Evolutionary conservation across 2,113 vertebrate species (phyloP).

Genomic region (Bubo bubo): DNA sequence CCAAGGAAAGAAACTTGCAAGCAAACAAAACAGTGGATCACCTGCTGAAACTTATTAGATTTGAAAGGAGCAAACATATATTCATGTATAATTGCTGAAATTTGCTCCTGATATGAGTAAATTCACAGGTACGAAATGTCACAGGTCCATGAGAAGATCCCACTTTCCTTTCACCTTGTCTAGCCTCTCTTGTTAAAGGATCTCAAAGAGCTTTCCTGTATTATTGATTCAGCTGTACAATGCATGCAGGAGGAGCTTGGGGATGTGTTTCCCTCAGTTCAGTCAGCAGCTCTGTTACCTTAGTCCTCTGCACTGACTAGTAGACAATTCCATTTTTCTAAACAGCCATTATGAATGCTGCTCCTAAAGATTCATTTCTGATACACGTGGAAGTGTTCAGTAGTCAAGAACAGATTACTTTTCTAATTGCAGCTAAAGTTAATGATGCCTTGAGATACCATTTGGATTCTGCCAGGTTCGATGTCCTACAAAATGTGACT

Average conservation of each 20-base stretch:
- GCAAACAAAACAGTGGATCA: background rate
- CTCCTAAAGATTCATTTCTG: background rate
- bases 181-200: background rate
- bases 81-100: background rate
- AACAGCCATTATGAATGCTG: background rate
- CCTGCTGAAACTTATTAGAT: background rate
- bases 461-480: background rate
- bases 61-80: background rate
- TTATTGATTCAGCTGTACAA: background rate
- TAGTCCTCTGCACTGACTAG: background rate
- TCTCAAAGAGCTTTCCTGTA: background rate
- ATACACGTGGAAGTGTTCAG: background rate
- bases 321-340: background rate
- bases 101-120: background rate
- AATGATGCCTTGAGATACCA: background rate
- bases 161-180: background rate
- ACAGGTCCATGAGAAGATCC: background rate
- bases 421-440: background rate
- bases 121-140: background rate
- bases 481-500: background rate
- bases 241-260: background rate
- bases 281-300: background rate
- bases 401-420: background rate
- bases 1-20: background rate
- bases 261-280: background rate